Percentiles rank a stretch among this genome's conserved stretches.
Evolutionary conservation across 1,140 invertebrate species (phyloP).

Genomic region (Micrasema longulum): DNA sequence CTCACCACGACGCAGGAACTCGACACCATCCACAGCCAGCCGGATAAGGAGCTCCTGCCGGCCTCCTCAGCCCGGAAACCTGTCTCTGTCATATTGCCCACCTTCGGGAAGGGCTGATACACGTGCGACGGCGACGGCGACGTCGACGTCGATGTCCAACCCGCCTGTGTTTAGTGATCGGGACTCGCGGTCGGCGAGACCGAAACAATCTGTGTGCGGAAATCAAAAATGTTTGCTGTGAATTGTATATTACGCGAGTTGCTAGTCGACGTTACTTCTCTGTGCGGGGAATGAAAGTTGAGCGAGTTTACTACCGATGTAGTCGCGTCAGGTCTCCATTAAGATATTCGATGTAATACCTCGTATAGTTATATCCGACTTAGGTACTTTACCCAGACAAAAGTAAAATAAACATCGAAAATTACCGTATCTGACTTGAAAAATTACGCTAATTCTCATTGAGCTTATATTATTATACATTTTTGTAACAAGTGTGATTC

Average conservation of each 20-base stretch:
- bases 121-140: neutral
- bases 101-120: slow-evolving; percentile 68
- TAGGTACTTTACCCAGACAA: neutral
- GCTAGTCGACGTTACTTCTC: neutral
- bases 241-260: slow-evolving; percentile 5
- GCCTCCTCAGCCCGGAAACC: slow-evolving; percentile 62
- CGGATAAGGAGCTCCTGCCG: slow-evolving; percentile 30
- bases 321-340: no score
- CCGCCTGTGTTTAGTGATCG: neutral
- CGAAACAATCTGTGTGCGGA: slow-evolving; percentile 5
- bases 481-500: neutral
- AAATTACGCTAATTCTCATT: neutral
- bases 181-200: slow-evolving; percentile 6
- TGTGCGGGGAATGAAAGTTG: neutral
- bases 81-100: slow-evolving; percentile 69
- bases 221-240: slow-evolving; percentile 27
- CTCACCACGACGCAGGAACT: slow-evolving; percentile 64
- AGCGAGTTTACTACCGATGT: slow-evolving; percentile 3
- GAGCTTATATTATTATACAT: no score
- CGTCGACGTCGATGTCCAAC: neutral
- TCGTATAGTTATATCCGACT: no score
- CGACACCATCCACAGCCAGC: slow-evolving; percentile 40
- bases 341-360: no score
- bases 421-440: neutral
- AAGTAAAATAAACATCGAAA: slow-evolving; percentile 14